These are phyloP conservation scores for Periparus ater DNA, from an alignment of 2,797 vertebrate species.

Conservation along the genomic window DNA sequence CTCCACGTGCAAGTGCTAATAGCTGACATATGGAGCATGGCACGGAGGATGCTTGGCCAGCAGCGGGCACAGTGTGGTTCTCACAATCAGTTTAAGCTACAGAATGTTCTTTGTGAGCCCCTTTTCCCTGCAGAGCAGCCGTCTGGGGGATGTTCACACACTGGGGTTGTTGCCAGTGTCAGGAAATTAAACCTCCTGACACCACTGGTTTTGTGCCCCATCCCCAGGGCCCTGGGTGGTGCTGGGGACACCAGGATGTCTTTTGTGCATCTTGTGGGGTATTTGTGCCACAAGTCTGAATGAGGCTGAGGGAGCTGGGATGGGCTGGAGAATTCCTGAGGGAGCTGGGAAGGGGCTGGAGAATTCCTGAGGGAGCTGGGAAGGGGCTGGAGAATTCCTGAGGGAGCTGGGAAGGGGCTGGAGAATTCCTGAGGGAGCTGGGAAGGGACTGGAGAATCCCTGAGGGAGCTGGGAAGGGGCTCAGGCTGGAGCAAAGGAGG, in stretches of 20 bases:
- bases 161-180: rapidly evolving
- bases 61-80: background rate
- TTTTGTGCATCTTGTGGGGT: background rate
- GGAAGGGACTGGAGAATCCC: background rate
- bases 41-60: background rate
- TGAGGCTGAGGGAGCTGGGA: background rate
- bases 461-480: background rate
- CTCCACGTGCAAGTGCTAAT: background rate
- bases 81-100: rapidly evolving
- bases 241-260: background rate
- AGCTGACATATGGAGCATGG: background rate
- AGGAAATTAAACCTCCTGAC: background rate
- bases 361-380: background rate
- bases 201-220: background rate
- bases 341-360: background rate
- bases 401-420: background rate
- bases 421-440: background rate
- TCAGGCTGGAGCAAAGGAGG: background rate
- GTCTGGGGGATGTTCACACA: rapidly evolving
- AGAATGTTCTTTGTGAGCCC: background rate
- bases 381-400: background rate
- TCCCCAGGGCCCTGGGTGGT: rapidly evolving
- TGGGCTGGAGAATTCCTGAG: background rate
- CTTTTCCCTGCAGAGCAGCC: background rate
- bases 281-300: background rate